Evolutionary conservation across 2,888 invertebrate species (phyloP).

Genomic region (Mayetiola destructor): DNA sequence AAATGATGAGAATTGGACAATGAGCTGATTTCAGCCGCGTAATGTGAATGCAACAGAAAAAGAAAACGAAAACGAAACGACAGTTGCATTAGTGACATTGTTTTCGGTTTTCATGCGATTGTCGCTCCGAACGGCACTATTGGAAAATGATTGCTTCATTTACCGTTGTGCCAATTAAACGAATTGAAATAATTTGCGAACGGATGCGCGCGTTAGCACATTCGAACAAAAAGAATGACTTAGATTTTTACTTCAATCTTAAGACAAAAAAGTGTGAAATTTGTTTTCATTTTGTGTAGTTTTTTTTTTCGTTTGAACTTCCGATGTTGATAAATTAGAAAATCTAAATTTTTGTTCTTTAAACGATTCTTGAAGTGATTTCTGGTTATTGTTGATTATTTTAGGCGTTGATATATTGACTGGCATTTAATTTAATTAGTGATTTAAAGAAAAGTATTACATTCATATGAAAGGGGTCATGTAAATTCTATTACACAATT

Average conservation of each 20-base stretch:
- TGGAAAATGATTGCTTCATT: background rate
- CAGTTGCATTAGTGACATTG: background rate
- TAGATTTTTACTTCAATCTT: background rate
- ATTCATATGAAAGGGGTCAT: background rate
- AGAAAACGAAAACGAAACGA: background rate
- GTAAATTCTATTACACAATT: too few relatives aligned
- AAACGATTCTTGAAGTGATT: too few relatives aligned
- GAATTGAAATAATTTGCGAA: background rate
- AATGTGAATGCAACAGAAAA: background rate
- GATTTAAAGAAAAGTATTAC: background rate
- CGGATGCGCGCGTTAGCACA: background rate
- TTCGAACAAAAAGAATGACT: background rate
- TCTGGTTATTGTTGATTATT: background rate
- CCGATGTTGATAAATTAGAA: too few relatives aligned
- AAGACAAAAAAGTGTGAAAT: too few relatives aligned
- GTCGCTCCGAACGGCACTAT: too few relatives aligned
- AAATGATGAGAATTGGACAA: background rate
- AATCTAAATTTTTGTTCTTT: too few relatives aligned
- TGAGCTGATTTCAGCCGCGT: background rate
- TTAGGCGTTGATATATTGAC: background rate
- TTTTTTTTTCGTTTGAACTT: too few relatives aligned
- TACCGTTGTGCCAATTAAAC: conserved; percentile 1
- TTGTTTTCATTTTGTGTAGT: too few relatives aligned
- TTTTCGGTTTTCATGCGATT: background rate
- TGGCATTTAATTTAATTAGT: conserved; percentile 9